Evolutionary conservation across 2,113 vertebrate species (phyloP).

Genomic region (Sebastes schlegelii): DNA sequence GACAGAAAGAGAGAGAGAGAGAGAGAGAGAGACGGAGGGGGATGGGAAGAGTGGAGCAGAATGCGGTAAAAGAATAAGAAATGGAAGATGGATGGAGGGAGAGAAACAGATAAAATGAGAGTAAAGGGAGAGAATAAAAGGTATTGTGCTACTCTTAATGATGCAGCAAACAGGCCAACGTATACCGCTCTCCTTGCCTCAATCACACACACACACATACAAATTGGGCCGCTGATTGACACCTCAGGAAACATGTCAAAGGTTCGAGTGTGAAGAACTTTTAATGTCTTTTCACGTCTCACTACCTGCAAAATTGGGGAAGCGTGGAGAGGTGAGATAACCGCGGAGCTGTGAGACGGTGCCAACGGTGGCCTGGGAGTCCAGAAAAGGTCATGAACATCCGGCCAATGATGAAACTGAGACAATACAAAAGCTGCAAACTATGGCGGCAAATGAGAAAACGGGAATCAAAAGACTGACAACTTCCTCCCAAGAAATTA

Average conservation of each 20-base stretch:
- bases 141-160: constrained; percentile 4
- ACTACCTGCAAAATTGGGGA: not conserved
- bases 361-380: constrained; percentile 19
- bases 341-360: not conserved
- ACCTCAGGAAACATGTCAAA: constrained; percentile 14
- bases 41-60: constrained; percentile 75
- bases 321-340: constrained; percentile 13
- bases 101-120: constrained; percentile 35
- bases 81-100: constrained; percentile 60
- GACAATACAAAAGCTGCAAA: not conserved
- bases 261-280: constrained; percentile 44
- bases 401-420: constrained; percentile 15
- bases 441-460: not conserved
- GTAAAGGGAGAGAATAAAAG: constrained; percentile 30
- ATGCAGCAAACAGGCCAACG: constrained; percentile 19
- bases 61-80: constrained; percentile 77
- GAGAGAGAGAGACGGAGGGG: constrained; percentile 52
- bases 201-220: constrained; percentile 3
- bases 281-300: constrained; percentile 12
- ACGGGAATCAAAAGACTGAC: not conserved
- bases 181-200: not conserved
- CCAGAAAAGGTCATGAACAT: constrained; percentile 38
- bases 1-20: constrained; percentile 6
- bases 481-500: not conserved
- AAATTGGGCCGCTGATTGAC: constrained; percentile 26